Base-by-base conservation (phyloP, 2,113 vertebrate species). In the Edolisoma coerulescens region DNA sequence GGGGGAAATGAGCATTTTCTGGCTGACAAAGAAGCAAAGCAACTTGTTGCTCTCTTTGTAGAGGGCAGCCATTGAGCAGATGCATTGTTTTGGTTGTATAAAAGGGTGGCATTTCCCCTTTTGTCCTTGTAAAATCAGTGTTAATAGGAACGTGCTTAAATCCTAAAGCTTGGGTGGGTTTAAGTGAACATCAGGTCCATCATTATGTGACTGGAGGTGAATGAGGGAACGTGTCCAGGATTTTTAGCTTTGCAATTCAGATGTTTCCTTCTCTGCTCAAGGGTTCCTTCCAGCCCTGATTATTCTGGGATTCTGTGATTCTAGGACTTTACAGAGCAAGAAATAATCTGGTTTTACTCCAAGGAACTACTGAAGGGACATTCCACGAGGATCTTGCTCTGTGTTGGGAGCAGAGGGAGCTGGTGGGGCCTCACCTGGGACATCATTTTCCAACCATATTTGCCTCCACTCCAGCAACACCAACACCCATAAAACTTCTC, bases 381-480 rank as follows among this genome's bases (percentile, higher is more conserved):
- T 86, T 73, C 16, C 64, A 56, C 15, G 19, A 50, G 76, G 41
- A 21, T 19, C 11, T 42, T 33, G 47, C 74, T 42, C 9, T 32
- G 4, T 30, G 6, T 8, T 56, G 28, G 69, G 70, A 79, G 80
- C 53, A 60, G 49, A 42, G 39, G 47, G 56, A 85, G 60, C n/a
- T n/a, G 7, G 4, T 8, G 30, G 15, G 42, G 37, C 39, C 63
- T 89, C 39, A 63, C 26, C 76, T 84, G 50, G 35, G 37, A 30
- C 60, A 18, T n/a, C 6, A 0, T 49, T 80, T 45, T 59, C 64
- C 21, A 37, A 1, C 63, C 47, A 4, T 0, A 0, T 76, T 49
- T 71, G 30, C 41, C 30, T 76, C 18, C 39, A 10, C 45, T 65
- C 41, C 6, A 4, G 39, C 52, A 52, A 9, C 16, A 65, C 17